Conservation (phyloP, 2,888 invertebrate species). For the Pyralis farinalis region DNA sequence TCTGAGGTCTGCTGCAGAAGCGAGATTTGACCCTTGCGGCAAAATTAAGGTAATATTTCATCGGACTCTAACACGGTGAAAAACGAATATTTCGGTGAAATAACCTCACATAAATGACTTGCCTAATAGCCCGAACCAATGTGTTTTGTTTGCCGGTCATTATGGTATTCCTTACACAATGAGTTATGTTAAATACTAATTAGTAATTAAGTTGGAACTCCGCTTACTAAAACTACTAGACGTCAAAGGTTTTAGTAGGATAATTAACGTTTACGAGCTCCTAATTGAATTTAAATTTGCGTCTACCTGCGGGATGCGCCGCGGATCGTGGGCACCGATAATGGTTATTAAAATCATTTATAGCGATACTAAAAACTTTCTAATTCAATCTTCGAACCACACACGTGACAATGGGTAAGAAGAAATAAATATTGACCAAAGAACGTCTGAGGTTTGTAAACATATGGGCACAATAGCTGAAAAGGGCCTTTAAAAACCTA, state of each 20-base stretch:
- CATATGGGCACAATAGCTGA: constrained; percentile 37
- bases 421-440: constrained; percentile 11
- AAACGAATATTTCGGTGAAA: constrained; percentile 32
- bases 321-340: constrained; percentile 54
- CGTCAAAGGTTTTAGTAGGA: constrained; percentile 18
- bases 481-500: constrained; percentile 57
- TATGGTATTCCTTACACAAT: constrained; percentile 41
- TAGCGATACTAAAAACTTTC: constrained; percentile 43
- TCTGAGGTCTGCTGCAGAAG: neutral
- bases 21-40: constrained; percentile 1
- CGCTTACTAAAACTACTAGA: constrained; percentile 24
- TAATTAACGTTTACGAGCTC: constrained; percentile 41
- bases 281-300: constrained; percentile 64
- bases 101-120: constrained; percentile 33
- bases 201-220: constrained; percentile 44
- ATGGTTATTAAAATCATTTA: constrained; percentile 28
- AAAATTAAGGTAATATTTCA: constrained; percentile 32
- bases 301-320: constrained; percentile 50
- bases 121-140: constrained; percentile 34
- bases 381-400: constrained; percentile 37
- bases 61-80: constrained; percentile 14
- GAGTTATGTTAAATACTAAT: constrained; percentile 43
- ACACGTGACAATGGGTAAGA: constrained; percentile 20
- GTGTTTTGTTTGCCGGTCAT: constrained; percentile 28
- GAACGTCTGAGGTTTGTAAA: constrained; percentile 30